Percentiles rank a stretch among this genome's conserved stretches.
These are phyloP conservation scores for Sorex maritimensis DNA, from an alignment of 2,797 vertebrate species.

Conservation along the genomic window DNA sequence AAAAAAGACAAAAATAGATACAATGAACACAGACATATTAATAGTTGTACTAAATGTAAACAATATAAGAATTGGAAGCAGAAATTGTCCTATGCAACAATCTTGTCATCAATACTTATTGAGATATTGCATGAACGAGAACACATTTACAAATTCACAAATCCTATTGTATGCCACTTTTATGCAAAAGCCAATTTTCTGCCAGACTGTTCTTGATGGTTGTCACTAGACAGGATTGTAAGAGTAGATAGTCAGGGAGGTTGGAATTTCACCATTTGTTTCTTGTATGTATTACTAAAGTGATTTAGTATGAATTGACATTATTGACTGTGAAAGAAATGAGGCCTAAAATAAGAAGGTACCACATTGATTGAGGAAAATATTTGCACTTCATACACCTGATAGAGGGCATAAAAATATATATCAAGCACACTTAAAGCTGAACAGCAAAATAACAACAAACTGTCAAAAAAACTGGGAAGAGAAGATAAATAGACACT, in stretches of 20 bases:
- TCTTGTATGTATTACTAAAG: not conserved
- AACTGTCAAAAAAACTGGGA: too few species aligned
- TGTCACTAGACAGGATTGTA: not conserved
- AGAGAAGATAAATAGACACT: too few species aligned
- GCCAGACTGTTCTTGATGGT: not conserved
- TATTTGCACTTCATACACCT: too few species aligned
- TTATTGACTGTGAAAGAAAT: not conserved
- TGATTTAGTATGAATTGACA: slow-evolving; percentile 2
- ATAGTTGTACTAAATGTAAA: slow-evolving; percentile 1
- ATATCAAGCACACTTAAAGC: too few species aligned
- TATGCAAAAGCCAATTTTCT: slow-evolving; percentile 25
- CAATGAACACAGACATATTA: not conserved
- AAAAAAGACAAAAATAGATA: slow-evolving; percentile 2
- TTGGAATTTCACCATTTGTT: not conserved
- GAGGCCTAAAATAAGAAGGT: too few species aligned
- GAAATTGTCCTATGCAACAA: not conserved
- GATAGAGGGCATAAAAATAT: too few species aligned
- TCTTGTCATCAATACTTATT: slow-evolving; percentile 14
- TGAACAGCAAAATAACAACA: too few species aligned
- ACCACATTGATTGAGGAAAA: too few species aligned
- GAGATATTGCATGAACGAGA: not conserved
- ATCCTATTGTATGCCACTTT: not conserved
- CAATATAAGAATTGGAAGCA: not conserved
- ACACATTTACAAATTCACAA: slow-evolving; percentile 2
- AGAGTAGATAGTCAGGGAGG: not conserved